phyloP scores from a whole-genome alignment of 1,140 invertebrate species.

The Megalopta genalis region DNA sequence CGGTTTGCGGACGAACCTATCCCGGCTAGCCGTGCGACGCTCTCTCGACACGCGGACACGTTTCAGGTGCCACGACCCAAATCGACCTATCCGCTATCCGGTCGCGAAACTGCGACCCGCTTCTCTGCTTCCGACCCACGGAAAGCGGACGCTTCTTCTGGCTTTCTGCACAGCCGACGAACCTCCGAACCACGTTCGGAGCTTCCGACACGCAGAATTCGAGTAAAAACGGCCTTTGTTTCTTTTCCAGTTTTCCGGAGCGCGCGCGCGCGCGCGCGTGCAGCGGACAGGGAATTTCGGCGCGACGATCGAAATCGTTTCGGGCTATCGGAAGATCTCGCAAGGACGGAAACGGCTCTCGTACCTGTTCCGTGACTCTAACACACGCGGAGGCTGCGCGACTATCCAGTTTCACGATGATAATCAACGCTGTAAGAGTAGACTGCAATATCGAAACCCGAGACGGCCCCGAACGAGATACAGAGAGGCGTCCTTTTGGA shows the following conservation, averaged over 20 bases:
- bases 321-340: background rate
- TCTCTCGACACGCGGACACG: background rate
- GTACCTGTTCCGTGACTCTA: constrained; percentile 33
- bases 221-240: too few relatives aligned
- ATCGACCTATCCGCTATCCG: background rate
- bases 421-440: constrained; percentile 50
- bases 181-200: too few relatives aligned
- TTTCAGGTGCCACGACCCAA: background rate
- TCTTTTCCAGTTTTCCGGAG: too few relatives aligned
- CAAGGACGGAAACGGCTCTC: background rate
- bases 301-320: background rate
- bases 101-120: background rate
- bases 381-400: constrained; percentile 17
- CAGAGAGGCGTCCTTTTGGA: constrained; percentile 40
- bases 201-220: too few relatives aligned
- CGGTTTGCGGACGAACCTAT: constrained; percentile 67
- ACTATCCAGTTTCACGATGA: constrained; percentile 49
- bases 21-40: constrained; percentile 26
- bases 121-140: too few relatives aligned
- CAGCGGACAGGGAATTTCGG: too few relatives aligned
- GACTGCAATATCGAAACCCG: constrained; percentile 47
- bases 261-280: too few relatives aligned
- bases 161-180: background rate
- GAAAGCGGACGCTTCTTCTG: too few relatives aligned
- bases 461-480: constrained; percentile 42